phyloP scores from a whole-genome alignment of 37 sponge, comb jelly and placozoan species.

The Agelas oroides region DNA sequence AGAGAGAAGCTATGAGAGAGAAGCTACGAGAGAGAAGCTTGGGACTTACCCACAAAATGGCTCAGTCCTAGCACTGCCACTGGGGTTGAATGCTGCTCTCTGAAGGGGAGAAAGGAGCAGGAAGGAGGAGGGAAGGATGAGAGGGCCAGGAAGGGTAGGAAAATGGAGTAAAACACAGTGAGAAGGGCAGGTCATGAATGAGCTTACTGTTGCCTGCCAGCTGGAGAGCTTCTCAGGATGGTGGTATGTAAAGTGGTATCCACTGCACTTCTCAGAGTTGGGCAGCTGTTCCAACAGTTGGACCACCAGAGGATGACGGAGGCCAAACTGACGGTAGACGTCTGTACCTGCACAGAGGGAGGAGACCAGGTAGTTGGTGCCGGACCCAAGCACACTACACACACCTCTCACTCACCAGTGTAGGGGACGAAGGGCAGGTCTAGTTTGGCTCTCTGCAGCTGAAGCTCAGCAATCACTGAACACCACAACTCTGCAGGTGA shows the following conservation, averaged over 20 bases:
- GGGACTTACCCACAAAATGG: conserved; percentile 57
- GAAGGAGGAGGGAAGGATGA: too few species aligned
- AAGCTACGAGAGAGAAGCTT: too few species aligned
- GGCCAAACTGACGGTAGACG: conserved; percentile 62
- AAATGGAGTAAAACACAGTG: not conserved
- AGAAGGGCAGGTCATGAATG: too few species aligned
- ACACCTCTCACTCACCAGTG: conserved; percentile 25
- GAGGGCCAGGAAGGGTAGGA: too few species aligned
- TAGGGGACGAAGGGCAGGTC: conserved; percentile 56
- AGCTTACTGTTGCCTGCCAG: conserved; percentile 66
- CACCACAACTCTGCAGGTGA: conserved; percentile 46
- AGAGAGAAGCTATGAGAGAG: not conserved
- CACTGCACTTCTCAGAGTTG: conserved; percentile 66
- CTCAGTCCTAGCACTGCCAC: conserved; percentile 79
- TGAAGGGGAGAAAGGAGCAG: too few species aligned
- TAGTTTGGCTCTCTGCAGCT: conserved; percentile 34
- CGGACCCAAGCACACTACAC: too few species aligned
- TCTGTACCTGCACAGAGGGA: conserved; percentile 18
- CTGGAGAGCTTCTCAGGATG: conserved; percentile 41
- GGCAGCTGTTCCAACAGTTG: conserved; percentile 92
- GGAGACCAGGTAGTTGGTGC: not conserved
- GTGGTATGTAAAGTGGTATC: conserved; percentile 77
- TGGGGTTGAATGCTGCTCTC: conserved; percentile 62
- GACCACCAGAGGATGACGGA: conserved; percentile 65
- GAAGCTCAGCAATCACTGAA: conserved; percentile 39